Evolutionary conservation across 2,888 invertebrate genomes (phyloP).

Genomic region (Drosophila falleni): DNA sequence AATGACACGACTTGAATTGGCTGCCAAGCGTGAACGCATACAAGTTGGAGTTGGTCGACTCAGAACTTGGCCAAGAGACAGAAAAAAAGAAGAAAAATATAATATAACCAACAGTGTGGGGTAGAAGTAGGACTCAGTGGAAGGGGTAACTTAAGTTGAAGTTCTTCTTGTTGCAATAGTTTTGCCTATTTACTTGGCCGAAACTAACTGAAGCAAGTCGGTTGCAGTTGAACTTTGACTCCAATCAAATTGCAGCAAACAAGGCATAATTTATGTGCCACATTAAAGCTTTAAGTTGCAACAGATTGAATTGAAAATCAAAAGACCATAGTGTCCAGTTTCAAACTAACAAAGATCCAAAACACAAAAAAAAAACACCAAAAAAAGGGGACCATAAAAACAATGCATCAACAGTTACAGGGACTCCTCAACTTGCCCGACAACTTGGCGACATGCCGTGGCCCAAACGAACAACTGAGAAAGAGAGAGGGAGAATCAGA

Average conservation of each 20-base stretch:
- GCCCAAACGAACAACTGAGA: neutral
- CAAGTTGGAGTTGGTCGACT: constrained; percentile 68
- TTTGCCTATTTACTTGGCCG: constrained; percentile 45
- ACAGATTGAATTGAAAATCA: constrained; percentile 45
- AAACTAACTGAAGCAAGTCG: constrained; percentile 38
- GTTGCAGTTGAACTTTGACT: constrained; percentile 27
- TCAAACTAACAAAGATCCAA: neutral
- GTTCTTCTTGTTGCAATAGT: constrained; percentile 24
- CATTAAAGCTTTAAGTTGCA: constrained; percentile 58
- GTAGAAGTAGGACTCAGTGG: no score
- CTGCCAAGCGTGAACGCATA: constrained; percentile 80
- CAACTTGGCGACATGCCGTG: constrained; percentile 38
- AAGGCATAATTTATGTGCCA: constrained; percentile 72
- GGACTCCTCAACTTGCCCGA: constrained; percentile 30
- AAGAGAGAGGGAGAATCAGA: neutral
- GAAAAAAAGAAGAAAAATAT: constrained; percentile 39
- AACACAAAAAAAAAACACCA: no score
- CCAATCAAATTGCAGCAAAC: constrained; percentile 70
- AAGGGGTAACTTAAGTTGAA: constrained; percentile 36
- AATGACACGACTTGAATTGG: constrained; percentile 80
- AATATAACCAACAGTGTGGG: constrained; percentile 11
- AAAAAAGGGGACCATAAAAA: constrained; percentile 7
- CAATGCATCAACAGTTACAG: constrained; percentile 55
- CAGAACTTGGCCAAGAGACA: constrained; percentile 58
- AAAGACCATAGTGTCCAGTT: constrained; percentile 4